Base-by-base conservation (phyloP, 2,797 vertebrate genomes). In the Peromyscus eremicus region DNA sequence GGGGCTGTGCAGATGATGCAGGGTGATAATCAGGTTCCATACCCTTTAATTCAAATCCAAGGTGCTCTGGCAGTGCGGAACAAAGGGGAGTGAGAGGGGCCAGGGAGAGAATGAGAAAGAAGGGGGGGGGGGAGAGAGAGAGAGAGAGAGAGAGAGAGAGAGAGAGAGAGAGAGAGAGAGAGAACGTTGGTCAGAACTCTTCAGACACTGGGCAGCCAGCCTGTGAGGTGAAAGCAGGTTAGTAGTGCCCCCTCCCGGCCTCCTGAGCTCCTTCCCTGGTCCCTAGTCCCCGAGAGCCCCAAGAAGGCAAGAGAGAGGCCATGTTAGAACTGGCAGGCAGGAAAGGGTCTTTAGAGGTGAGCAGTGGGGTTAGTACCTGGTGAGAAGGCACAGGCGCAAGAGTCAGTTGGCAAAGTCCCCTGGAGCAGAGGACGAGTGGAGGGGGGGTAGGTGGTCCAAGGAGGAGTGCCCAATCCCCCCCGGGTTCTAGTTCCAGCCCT, bases 41-140 rank as follows among this genome's bases (percentile, higher is more conserved):
- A 99, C 99, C 99, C 99, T 99, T 99, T 99, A 99, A 99, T 99
- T 99, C 99, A 99, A 99, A 99, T 99, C 99, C 99, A 99, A 99
- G 99, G 99, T 99, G 99, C 99, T 99, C 99, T 99, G 99, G 99
- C 99, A 99, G 99, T 98, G 99, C 99, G 99, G 99, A 99, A 99
- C 99, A 95, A 87, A 95, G 85, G 95, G 62, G 55, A 95, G 88
- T 25, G 88, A 91, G 93, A 81, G 37, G 95, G 16, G 49, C 49
- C 71, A 92, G 85, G 60, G 97, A 97, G 98, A 97, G 98, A 97
- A 97, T 19, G 97, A 97, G 96, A 96, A 96, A 98, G 71, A 91
- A 95, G 97, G 76, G 97, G 85, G 0, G 49, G 97, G 97, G 95
- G 93, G 98, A 98, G 98, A 97, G 49, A 8, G 46, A 49, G 46